A percentile compares a stretch with the other conserved stretches of the same genome.
Conservation (phyloP, 1,140 invertebrate species). For the Drosophila obscura region DNA sequence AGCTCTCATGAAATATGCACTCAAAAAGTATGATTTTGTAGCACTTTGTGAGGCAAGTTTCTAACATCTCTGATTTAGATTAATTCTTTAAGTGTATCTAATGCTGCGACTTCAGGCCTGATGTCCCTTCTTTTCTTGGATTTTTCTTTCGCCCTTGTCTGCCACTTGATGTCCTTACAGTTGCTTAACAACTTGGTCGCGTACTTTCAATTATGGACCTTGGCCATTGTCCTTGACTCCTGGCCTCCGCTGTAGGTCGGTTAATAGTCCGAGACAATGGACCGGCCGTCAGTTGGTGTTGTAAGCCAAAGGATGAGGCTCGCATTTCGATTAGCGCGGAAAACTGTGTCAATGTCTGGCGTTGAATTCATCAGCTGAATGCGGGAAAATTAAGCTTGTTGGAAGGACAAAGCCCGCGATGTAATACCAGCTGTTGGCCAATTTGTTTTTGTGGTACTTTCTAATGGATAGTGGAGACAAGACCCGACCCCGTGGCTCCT, state of each 20-base stretch:
- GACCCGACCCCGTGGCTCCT: constrained; percentile 34
- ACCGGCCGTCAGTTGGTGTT: constrained; percentile 39
- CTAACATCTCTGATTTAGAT: too few relatives aligned
- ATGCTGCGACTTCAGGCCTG: background rate
- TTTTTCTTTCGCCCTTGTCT: constrained; percentile 22
- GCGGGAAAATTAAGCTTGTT: too few relatives aligned
- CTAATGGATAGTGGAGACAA: constrained; percentile 51
- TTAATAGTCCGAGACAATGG: constrained; percentile 55
- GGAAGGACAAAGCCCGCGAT: background rate
- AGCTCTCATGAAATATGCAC: too few relatives aligned
- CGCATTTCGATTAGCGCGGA: constrained; percentile 9
- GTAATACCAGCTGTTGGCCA: constrained; percentile 42
- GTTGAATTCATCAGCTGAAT: constrained; percentile 25
- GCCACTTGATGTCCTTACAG: constrained; percentile 71
- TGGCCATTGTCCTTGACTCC: constrained; percentile 61
- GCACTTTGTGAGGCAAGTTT: too few relatives aligned
- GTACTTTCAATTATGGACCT: constrained; percentile 69
- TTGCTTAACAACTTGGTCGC: constrained; percentile 70
- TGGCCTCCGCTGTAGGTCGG: constrained; percentile 44
- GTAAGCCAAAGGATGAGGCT: constrained; percentile 33
- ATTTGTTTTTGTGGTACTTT: constrained; percentile 70
- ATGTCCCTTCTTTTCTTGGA: background rate
- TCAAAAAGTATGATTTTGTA: too few relatives aligned
- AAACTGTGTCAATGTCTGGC: constrained; percentile 46
- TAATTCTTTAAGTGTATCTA: too few relatives aligned